Evolutionary conservation across 2,797 vertebrate species (phyloP).

Genomic region (Hydrolagus colliei): DNA sequence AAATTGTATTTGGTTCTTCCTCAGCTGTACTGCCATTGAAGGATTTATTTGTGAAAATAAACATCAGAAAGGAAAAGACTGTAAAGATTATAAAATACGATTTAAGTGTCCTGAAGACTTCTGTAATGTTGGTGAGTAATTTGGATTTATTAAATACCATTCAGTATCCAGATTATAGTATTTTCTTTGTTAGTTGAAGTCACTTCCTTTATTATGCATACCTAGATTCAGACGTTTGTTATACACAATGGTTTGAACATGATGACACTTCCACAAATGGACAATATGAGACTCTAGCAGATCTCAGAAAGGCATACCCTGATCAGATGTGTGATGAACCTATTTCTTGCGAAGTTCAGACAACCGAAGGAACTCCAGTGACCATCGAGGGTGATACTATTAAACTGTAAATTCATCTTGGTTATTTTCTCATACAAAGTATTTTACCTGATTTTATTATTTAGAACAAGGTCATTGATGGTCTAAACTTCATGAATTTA

Average conservation of each 20-base stretch:
- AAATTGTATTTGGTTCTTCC: not conserved
- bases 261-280: not conserved
- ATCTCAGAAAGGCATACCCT: not conserved
- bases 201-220: too few relatives aligned
- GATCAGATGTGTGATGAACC: not conserved
- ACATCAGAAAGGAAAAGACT: not conserved
- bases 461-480: too few relatives aligned
- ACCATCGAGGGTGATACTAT: not conserved
- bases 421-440: too few relatives aligned
- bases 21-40: not conserved
- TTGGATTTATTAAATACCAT: not conserved
- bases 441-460: too few relatives aligned
- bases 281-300: not conserved
- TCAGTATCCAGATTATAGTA: too few relatives aligned
- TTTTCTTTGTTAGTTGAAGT: too few relatives aligned
- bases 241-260: not conserved
- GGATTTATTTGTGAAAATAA: constrained; percentile 5
- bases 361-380: not conserved
- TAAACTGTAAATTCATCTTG: not conserved
- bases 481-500: too few relatives aligned
- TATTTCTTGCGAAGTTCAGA: not conserved
- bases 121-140: not conserved
- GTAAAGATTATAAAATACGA: constrained; percentile 24
- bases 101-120: constrained; percentile 20
- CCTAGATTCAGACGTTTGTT: not conserved